Evolutionary conservation across 2,113 vertebrate genomes (phyloP).

Genomic region (Sorex araneus): DNA sequence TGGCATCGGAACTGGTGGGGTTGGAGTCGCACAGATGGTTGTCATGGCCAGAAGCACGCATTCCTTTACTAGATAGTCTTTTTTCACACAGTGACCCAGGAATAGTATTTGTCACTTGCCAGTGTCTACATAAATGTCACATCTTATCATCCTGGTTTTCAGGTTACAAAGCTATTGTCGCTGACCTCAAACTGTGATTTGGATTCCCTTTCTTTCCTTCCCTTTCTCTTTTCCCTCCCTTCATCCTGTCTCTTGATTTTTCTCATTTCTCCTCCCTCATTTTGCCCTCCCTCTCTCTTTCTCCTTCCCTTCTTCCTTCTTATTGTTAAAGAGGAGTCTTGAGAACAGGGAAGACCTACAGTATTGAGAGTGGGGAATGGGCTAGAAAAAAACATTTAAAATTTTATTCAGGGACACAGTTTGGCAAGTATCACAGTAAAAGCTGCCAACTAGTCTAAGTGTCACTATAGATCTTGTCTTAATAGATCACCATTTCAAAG

Average conservation of each 20-base stretch:
- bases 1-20: not conserved
- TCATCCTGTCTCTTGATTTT: not conserved
- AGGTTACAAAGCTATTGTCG: conserved; percentile 57
- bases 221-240: rapidly evolving
- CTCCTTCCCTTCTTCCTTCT: not conserved
- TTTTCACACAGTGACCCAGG: conserved; percentile 15
- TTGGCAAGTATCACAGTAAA: conserved; percentile 34
- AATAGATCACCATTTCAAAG: conserved; percentile 76
- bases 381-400: conserved; percentile 21
- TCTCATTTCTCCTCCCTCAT: not conserved
- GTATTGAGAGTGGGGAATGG: not conserved
- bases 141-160: conserved; percentile 66
- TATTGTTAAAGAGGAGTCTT: not conserved
- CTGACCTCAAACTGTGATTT: conserved; percentile 2
- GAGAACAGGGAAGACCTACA: not conserved
- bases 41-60: conserved; percentile 22
- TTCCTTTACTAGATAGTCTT: conserved; percentile 41
- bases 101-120: conserved; percentile 56
- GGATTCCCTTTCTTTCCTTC: not conserved
- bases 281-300: rapidly evolving
- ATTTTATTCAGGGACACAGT: conserved; percentile 22
- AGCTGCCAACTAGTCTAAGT: conserved; percentile 61
- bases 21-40: not conserved
- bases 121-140: conserved; percentile 52
- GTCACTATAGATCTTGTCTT: conserved; percentile 63